A percentile compares a stretch with the other conserved stretches of the same genome.
phyloP scores from a whole-genome alignment of 1,140 invertebrate species.

The Macrobrachium rosenbergii region DNA sequence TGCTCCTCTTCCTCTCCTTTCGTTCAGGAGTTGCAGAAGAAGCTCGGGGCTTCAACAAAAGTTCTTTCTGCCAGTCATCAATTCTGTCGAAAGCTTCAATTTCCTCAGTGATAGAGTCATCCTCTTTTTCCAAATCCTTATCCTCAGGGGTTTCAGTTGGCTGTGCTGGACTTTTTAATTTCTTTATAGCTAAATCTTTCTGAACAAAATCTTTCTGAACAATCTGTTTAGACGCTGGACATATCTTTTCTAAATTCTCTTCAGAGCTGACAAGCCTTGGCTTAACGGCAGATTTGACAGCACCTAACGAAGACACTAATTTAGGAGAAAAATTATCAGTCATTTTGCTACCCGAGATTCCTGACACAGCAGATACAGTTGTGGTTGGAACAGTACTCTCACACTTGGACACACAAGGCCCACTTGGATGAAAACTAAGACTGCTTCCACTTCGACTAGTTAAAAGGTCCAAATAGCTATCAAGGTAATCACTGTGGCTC shows the following conservation, averaged over 20 bases:
- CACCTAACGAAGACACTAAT: too few species aligned
- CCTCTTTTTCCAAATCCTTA: neutral
- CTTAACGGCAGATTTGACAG: too few species aligned
- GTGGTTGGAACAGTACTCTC: slow-evolving; percentile 8
- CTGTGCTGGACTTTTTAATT: neutral
- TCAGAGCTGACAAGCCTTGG: neutral
- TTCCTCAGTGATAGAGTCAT: neutral
- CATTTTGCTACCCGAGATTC: neutral
- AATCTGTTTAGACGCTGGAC: slow-evolving; percentile 6
- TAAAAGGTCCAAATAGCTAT: slow-evolving; percentile 45
- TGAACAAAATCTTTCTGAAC: neutral
- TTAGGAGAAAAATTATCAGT: too few species aligned
- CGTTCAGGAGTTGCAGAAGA: slow-evolving; percentile 31
- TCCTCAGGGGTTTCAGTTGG: neutral
- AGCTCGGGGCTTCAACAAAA: neutral
- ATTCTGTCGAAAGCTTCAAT: neutral
- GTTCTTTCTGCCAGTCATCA: neutral
- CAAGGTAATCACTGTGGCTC: slow-evolving; percentile 54
- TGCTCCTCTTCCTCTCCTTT: slow-evolving; percentile 1
- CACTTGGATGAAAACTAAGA: slow-evolving; percentile 24
- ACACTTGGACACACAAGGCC: neutral
- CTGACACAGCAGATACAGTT: neutral
- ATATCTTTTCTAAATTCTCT: neutral
- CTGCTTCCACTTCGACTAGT: slow-evolving; percentile 29
- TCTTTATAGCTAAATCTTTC: neutral